Conservation (phyloP, 2,113 vertebrate species). For the Ascaphus truei region DNA sequence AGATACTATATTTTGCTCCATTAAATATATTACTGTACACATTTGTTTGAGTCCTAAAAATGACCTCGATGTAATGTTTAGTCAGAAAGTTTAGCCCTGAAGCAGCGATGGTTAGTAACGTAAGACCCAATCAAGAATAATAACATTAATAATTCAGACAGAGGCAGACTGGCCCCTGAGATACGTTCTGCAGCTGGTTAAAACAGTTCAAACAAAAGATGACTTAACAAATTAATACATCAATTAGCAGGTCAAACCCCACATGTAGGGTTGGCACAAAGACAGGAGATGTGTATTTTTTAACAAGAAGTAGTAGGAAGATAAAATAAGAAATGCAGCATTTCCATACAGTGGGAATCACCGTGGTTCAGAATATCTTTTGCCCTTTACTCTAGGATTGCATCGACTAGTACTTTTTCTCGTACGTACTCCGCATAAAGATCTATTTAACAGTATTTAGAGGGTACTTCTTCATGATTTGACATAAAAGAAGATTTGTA, state of each 20-base stretch:
- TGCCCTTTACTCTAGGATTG: no score
- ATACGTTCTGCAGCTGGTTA: conserved; percentile 41
- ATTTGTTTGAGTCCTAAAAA: conserved; percentile 60
- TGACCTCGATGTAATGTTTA: conserved; percentile 45
- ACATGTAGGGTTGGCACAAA: conserved; percentile 44
- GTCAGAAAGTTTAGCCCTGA: neutral
- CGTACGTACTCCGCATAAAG: no score
- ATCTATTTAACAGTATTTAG: no score
- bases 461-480: no score
- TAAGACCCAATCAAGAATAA: conserved; percentile 56
- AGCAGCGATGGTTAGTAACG: conserved; percentile 59
- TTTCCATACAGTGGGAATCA: no score
- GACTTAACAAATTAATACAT: conserved; percentile 52
- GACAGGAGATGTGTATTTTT: conserved; percentile 39
- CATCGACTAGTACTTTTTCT: no score
- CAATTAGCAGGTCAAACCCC: conserved; percentile 49
- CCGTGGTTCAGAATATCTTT: no score
- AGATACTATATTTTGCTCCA: neutral
- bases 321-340: no score
- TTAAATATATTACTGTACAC: conserved; percentile 50
- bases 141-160: conserved; percentile 63
- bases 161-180: conserved; percentile 39
- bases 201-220: conserved; percentile 54
- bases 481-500: no score
- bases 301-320: conserved; percentile 41